Evolutionary conservation across 1,140 invertebrate genomes (phyloP), one percentile per base, ranked within the genome.

Genomic region (Lucilia sericata): DNA sequence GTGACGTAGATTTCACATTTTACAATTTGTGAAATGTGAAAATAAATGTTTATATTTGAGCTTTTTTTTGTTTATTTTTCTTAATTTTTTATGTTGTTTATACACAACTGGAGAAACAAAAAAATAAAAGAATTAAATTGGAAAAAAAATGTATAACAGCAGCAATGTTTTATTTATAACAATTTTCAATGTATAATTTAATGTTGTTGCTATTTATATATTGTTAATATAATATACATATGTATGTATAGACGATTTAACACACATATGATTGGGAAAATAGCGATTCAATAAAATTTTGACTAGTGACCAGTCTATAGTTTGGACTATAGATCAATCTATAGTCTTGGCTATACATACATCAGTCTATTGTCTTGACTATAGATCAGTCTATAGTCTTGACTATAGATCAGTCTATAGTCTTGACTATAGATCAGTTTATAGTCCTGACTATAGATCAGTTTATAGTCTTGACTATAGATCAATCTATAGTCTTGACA

Each of bases 141-240:
- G 14, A 60, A 60, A 60, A 60, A 14, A 14, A 60, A 60, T 17
- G 1, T 60, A 14, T 60, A 60, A 14, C 12, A 55, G 51, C 51
- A 55, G 51, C 55, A 60, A 60, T 60, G 55, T n/a, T 60, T 60
- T 60, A 60, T 60, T 60, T 60, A 60, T 60, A 60, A 60, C 55
- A n/a, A 14, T 60, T 60, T n/a, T 60, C 17, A 17, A 12, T 60
- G 14, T 60, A n/a, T 60, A 60, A 60, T 60, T 60, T 60, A 12
- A 14, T 55, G 13, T 60, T 17, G 13, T 3, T 60, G 14, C 14
- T 60, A n/a, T 60, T 60, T 60, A 14, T 17, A 17, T 60, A n/a
- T n/a, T 60, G 17, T 60, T 17, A 17, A n/a, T 17, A 0, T 60
- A 17, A 17, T 5, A 60, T 60, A 9, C 14, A 60, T 60, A n/a